Percentiles rank a stretch among this genome's conserved stretches.
phyloP scores from a whole-genome alignment of 1,140 invertebrate species.

The Camponotus vicinus region DNA sequence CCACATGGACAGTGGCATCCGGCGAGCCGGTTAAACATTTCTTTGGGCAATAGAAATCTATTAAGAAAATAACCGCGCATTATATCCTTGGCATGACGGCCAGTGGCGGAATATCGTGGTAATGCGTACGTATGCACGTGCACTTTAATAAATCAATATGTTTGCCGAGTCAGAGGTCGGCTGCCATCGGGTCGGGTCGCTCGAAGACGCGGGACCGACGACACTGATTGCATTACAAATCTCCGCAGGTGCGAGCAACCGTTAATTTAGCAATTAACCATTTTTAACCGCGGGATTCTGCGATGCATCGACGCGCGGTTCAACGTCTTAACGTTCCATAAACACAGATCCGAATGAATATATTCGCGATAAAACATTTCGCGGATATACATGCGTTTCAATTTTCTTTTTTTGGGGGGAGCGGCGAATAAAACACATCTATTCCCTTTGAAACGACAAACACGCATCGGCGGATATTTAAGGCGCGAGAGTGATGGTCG shows the following conservation, averaged over 20 bases:
- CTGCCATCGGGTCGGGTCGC: slow-evolving; percentile 52
- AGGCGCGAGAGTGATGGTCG: slow-evolving; percentile 70
- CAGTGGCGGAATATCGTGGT: slow-evolving; percentile 56
- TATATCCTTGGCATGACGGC: slow-evolving; percentile 40
- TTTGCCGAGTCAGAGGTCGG: slow-evolving; percentile 66
- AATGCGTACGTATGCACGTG: slow-evolving; percentile 58
- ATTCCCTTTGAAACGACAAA: slow-evolving; percentile 49
- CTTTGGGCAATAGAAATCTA: slow-evolving; percentile 67
- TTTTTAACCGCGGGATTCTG: slow-evolving; percentile 1
- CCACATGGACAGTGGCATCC: slow-evolving; percentile 40
- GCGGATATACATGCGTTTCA: not conserved
- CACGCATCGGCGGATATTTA: slow-evolving; percentile 70
- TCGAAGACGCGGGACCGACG: slow-evolving; percentile 53
- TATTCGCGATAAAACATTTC: not conserved
- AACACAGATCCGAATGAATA: not conserved
- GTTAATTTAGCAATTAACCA: slow-evolving; percentile 45
- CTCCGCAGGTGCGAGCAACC: slow-evolving; percentile 23
- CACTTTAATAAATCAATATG: slow-evolving; percentile 72
- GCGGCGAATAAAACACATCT: slow-evolving; percentile 19
- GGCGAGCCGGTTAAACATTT: slow-evolving; percentile 58
- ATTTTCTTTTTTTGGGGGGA: not conserved
- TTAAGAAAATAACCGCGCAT: slow-evolving; percentile 72
- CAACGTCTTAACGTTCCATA: slow-evolving; percentile 19
- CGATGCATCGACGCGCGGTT: not conserved
- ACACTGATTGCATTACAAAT: slow-evolving; percentile 60